phyloP scores from a whole-genome alignment of 2,113 vertebrate genomes.

The Mohoua ochrocephala region DNA sequence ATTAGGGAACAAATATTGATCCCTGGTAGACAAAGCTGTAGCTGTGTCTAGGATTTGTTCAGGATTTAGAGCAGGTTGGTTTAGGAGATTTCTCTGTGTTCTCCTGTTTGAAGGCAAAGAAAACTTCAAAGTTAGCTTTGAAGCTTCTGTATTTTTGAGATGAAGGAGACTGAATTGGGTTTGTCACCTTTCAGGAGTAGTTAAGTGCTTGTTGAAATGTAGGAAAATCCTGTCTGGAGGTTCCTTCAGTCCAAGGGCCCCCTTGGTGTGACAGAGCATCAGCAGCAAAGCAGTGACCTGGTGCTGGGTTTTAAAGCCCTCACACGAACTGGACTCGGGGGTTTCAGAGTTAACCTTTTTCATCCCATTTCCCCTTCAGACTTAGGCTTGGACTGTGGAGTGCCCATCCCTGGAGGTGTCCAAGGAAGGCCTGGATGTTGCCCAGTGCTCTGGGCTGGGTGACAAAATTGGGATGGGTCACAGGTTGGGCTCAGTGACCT shows the following conservation, averaged over 20 bases:
- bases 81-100: not conserved
- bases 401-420: not conserved
- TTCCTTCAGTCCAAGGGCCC: not conserved
- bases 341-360: not conserved
- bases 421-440: not conserved
- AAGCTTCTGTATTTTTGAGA: not conserved
- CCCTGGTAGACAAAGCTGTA: not conserved
- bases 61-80: not conserved
- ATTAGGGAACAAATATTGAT: not conserved
- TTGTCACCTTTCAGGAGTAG: not conserved
- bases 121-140: conserved; percentile 14
- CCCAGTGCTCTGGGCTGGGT: not conserved
- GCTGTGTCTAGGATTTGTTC: not conserved
- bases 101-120: not conserved
- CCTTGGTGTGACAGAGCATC: not conserved
- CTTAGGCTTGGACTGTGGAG: not conserved
- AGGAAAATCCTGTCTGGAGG: not conserved
- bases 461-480: not conserved
- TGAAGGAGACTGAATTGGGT: not conserved
- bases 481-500: not conserved
- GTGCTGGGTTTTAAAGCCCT: not conserved
- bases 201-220: not conserved
- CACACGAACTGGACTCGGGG: not conserved
- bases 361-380: not conserved
- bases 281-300: not conserved